These are phyloP conservation scores for Drosophila sucinea DNA, from an alignment of 1,140 invertebrate genomes.

Conservation along the genomic window DNA sequence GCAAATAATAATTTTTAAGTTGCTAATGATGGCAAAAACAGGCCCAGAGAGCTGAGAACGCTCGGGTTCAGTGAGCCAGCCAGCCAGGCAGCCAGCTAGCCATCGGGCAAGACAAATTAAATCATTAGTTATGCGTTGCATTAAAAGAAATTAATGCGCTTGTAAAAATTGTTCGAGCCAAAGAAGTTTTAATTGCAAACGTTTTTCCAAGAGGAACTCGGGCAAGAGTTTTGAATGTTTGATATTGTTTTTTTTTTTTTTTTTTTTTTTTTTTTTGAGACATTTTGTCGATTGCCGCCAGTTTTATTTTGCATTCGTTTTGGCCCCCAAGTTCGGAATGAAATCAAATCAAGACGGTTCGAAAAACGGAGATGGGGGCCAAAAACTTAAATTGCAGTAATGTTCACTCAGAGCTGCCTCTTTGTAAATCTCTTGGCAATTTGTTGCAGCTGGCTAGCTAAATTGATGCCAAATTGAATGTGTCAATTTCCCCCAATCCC, in stretches of 20 bases:
- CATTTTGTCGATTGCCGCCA: slow-evolving; percentile 55
- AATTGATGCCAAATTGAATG: slow-evolving; percentile 71
- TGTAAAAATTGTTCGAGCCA: slow-evolving; percentile 49
- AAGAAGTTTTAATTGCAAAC: slow-evolving; percentile 68
- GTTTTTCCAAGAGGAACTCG: slow-evolving; percentile 25
- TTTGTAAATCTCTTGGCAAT: slow-evolving; percentile 68
- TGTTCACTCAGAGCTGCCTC: slow-evolving; percentile 23
- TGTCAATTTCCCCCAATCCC: slow-evolving; percentile 57
- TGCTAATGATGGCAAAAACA: slow-evolving; percentile 57
- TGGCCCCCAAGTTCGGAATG: slow-evolving; percentile 64
- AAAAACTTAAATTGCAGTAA: slow-evolving; percentile 74
- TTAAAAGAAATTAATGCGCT: slow-evolving; percentile 63
- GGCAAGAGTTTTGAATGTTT: slow-evolving; percentile 42
- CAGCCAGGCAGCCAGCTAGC: not conserved
- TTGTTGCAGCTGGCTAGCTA: slow-evolving; percentile 65
- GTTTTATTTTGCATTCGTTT: slow-evolving; percentile 64
- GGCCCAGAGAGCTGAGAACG: slow-evolving; percentile 7
- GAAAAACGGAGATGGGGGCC: slow-evolving; percentile 12
- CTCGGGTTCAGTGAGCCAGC: not conserved
- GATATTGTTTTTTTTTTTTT: slow-evolving; percentile 60
- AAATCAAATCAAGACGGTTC: slow-evolving; percentile 48
- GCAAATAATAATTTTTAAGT: slow-evolving; percentile 77
- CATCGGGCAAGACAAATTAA: slow-evolving; percentile 64
- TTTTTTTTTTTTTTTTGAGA: slow-evolving; percentile 56
- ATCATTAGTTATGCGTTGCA: slow-evolving; percentile 77